These are phyloP conservation scores for Sitobion miscanthi DNA, from an alignment of 1,140 invertebrate species.

Conservation along the genomic window DNA sequence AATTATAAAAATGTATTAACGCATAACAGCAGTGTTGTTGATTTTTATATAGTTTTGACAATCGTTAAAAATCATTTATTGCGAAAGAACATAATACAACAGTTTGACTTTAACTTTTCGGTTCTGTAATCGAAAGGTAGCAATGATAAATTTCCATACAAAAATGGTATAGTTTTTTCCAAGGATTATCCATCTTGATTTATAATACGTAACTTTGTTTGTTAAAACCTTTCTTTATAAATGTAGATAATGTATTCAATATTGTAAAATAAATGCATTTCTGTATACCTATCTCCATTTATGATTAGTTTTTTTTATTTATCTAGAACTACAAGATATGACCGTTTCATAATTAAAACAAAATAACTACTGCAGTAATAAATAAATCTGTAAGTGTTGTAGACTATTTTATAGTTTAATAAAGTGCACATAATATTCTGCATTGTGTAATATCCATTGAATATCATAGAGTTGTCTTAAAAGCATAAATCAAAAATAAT, in stretches of 20 bases:
- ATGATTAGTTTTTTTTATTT: not conserved
- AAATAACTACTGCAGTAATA: constrained; percentile 13
- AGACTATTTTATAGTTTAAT: constrained; percentile 38
- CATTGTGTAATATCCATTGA: not conserved
- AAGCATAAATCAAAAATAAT: constrained; percentile 34
- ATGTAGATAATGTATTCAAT: not conserved
- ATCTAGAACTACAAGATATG: not conserved
- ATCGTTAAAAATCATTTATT: not conserved
- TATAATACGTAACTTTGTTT: not conserved
- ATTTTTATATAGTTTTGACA: not conserved
- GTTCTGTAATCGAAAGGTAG: not conserved
- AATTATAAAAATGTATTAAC: not conserved
- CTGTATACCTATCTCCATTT: not conserved
- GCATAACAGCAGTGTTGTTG: not conserved
- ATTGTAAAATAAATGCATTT: not conserved
- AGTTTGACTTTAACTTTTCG: not conserved
- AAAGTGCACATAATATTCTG: not conserved
- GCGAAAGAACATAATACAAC: not conserved
- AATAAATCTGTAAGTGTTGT: not conserved
- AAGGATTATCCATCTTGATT: too few relatives aligned
- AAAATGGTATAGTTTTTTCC: not conserved
- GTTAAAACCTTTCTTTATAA: not conserved
- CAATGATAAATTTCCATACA: not conserved
- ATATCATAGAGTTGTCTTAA: not conserved
- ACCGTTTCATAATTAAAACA: not conserved